phyloP scores from a whole-genome alignment of 1,140 invertebrate species.

The Calosoma granatense region DNA sequence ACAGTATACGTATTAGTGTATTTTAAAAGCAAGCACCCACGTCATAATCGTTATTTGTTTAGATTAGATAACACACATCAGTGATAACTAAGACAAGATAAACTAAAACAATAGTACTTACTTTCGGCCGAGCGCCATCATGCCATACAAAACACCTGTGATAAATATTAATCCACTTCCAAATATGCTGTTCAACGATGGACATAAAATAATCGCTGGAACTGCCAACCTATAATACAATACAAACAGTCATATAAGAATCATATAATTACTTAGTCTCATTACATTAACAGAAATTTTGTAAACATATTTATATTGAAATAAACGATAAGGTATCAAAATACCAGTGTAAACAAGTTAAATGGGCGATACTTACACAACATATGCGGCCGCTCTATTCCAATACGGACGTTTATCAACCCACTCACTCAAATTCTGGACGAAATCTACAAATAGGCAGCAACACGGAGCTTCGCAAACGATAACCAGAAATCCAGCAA shows the following conservation, averaged over 20 bases:
- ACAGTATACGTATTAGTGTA: too few relatives aligned
- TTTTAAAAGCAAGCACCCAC: too few relatives aligned
- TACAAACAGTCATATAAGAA: constrained; percentile 10
- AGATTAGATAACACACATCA: constrained; percentile 12
- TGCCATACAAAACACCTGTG: constrained; percentile 82
- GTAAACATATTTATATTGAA: too few relatives aligned
- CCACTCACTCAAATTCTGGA: constrained; percentile 68
- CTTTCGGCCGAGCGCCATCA: constrained; percentile 90
- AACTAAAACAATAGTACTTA: constrained; percentile 49
- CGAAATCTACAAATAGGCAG: constrained; percentile 89
- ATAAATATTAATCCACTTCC: constrained; percentile 80
- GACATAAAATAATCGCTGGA: constrained; percentile 67
- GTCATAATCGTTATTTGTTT: too few relatives aligned
- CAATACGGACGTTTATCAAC: constrained; percentile 78
- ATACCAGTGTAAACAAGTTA: too few relatives aligned
- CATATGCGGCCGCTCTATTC: constrained; percentile 81
- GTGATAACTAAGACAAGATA: neutral
- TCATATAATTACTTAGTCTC: neutral
- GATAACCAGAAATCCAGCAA: constrained; percentile 76
- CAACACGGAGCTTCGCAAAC: constrained; percentile 89
- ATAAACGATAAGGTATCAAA: too few relatives aligned
- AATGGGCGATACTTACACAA: constrained; percentile 68
- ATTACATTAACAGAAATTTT: too few relatives aligned
- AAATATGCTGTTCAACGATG: constrained; percentile 66
- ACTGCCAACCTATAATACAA: constrained; percentile 41